A percentile compares a stretch with the other conserved stretches of the same genome.
Conservation (phyloP, 1,140 invertebrate species). For the Drosophila funebris region DNA sequence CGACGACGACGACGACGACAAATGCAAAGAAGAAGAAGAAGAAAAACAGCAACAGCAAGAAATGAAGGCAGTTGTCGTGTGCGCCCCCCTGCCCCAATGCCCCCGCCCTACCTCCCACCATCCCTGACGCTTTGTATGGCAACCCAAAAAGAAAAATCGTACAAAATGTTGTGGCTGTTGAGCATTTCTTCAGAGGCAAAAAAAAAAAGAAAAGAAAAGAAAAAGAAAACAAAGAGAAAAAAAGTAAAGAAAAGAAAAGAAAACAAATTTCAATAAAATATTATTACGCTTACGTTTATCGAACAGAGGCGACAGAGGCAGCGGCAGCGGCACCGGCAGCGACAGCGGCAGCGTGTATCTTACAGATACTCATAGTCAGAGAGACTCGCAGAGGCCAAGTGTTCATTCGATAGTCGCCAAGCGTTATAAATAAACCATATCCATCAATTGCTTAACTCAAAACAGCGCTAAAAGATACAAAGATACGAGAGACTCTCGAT, state of each 20-base stretch:
- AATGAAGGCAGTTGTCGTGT: conserved; percentile 45
- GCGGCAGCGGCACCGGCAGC: conserved; percentile 13
- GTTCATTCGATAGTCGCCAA: conserved; percentile 73
- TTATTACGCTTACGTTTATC: conserved; percentile 82
- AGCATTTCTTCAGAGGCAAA: conserved; percentile 40
- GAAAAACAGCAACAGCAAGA: conserved; percentile 32
- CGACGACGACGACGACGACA: conserved; percentile 60
- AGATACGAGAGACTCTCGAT: conserved; percentile 52
- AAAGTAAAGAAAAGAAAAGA: conserved; percentile 60
- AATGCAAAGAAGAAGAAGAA: conserved; percentile 30
- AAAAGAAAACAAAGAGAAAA: conserved; percentile 61
- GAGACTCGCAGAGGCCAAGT: conserved; percentile 48
- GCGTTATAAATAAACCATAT: conserved; percentile 83
- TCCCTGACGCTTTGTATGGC: conserved; percentile 18
- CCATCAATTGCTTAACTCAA: conserved; percentile 82
- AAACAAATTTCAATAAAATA: conserved; percentile 83
- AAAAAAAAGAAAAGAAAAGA: conserved; percentile 64
- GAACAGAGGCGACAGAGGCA: too few species aligned
- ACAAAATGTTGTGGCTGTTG: conserved; percentile 43
- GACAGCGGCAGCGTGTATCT: conserved; percentile 55
- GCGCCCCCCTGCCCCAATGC: not conserved
- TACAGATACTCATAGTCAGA: conserved; percentile 67
- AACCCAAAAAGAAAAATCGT: conserved; percentile 45
- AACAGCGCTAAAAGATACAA: conserved; percentile 82
- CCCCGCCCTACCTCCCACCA: not conserved